Percentiles rank a stretch among this genome's conserved stretches.
phyloP scores from a whole-genome alignment of 1,140 invertebrate species.

The Hylyphantes graminicola region DNA sequence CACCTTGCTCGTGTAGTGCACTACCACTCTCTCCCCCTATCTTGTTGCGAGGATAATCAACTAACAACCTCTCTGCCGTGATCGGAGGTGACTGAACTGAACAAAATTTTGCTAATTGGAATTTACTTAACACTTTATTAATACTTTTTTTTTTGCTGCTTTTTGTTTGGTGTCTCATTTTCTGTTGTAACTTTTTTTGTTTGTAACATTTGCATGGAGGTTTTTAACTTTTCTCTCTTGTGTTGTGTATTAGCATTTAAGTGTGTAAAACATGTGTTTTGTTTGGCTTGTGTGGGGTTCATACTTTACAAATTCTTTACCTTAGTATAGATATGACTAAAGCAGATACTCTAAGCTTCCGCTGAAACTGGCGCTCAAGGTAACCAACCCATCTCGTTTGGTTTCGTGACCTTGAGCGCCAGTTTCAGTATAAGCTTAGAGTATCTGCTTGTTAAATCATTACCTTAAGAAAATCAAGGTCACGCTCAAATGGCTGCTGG shows the following conservation, averaged over 20 bases:
- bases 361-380: too few relatives aligned
- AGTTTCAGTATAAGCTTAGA: too few relatives aligned
- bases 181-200: conserved; percentile 22
- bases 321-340: too few relatives aligned
- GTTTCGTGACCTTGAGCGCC: too few relatives aligned
- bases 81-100: conserved; percentile 49
- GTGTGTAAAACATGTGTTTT: too few relatives aligned
- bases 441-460: too few relatives aligned
- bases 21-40: conserved; percentile 20
- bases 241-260: neutral
- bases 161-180: neutral
- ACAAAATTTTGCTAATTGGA: conserved; percentile 21
- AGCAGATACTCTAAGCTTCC: too few relatives aligned
- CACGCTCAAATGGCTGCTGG: too few relatives aligned
- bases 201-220: conserved; percentile 38
- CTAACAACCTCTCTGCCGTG: conserved; percentile 51
- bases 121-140: conserved; percentile 52
- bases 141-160: conserved; percentile 17
- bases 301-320: too few relatives aligned
- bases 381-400: too few relatives aligned
- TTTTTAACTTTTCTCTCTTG: conserved; percentile 23
- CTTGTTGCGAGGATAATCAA: conserved; percentile 59
- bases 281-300: too few relatives aligned
- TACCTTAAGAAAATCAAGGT: too few relatives aligned
- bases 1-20: conserved; percentile 22